Evolutionary conservation across 2,113 vertebrate species (phyloP).

Genomic region (Etia nguti): DNA sequence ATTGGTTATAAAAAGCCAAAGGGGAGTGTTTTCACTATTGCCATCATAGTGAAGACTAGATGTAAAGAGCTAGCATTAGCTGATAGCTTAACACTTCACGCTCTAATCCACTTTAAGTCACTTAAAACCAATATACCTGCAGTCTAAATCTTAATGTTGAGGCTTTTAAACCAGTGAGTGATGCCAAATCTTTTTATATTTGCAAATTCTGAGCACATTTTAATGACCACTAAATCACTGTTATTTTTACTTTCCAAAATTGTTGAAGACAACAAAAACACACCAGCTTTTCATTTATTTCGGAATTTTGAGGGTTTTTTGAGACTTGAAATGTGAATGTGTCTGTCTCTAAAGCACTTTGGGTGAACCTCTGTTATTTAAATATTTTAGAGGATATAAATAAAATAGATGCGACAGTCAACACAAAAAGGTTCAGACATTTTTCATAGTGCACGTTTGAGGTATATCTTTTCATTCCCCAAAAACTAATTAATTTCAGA

Average conservation of each 20-base stretch:
- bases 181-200: not conserved
- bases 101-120: not conserved
- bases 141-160: too few species aligned
- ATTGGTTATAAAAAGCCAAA: not conserved
- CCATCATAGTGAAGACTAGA: not conserved
- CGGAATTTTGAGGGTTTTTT: not conserved
- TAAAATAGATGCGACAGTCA: not conserved
- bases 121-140: not conserved
- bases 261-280: not conserved
- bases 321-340: not conserved
- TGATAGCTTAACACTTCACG: not conserved
- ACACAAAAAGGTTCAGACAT: not conserved
- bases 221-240: not conserved
- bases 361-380: not conserved
- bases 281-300: not conserved
- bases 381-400: not conserved
- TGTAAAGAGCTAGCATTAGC: not conserved
- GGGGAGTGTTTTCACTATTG: not conserved
- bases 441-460: not conserved
- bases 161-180: not conserved
- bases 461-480: not conserved
- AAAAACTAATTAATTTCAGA: not conserved
- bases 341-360: not conserved
- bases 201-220: not conserved
- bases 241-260: not conserved